Percentiles rank a stretch among this genome's conserved stretches.
phyloP scores from a whole-genome alignment of 2,797 vertebrate species.

The Heliangelus exortis region DNA sequence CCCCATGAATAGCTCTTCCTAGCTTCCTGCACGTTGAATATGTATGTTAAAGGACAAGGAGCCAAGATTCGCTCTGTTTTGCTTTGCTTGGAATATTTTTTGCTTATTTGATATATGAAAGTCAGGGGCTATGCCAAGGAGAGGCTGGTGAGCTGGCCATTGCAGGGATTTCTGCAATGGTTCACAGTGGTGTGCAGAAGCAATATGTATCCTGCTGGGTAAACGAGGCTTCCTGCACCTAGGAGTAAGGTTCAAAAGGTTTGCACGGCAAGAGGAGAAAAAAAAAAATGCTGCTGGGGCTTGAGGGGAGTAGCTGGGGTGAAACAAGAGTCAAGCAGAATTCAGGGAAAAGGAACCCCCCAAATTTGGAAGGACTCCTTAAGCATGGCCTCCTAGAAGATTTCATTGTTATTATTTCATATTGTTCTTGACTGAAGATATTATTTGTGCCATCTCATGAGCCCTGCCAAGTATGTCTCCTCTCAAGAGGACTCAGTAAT shows the following conservation, averaged over 20 bases:
- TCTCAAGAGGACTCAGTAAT: slow-evolving; percentile 12
- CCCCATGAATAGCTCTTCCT: slow-evolving; percentile 62
- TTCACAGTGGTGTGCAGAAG: slow-evolving; percentile 73
- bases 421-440: not conserved
- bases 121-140: slow-evolving; percentile 63
- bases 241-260: not conserved
- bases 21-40: slow-evolving; percentile 69
- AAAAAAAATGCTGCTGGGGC: not conserved
- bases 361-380: not conserved
- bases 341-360: not conserved
- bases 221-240: slow-evolving; percentile 53
- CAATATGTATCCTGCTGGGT: slow-evolving; percentile 61
- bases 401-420: not conserved
- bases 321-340: not conserved
- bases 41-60: slow-evolving; percentile 64
- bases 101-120: slow-evolving; percentile 59
- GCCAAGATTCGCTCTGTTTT: slow-evolving; percentile 49
- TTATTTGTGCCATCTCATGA: not conserved
- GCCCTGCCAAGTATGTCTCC: not conserved
- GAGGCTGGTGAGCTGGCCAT: slow-evolving; percentile 58
- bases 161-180: slow-evolving; percentile 51
- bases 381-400: not conserved
- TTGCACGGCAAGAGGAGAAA: slow-evolving; percentile 1
- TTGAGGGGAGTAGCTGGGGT: not conserved
- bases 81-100: slow-evolving; percentile 73